Percentiles rank a stretch among this genome's conserved stretches.
Evolutionary conservation across 2,888 invertebrate species (phyloP).

Genomic region (Acrobasis consociella): DNA sequence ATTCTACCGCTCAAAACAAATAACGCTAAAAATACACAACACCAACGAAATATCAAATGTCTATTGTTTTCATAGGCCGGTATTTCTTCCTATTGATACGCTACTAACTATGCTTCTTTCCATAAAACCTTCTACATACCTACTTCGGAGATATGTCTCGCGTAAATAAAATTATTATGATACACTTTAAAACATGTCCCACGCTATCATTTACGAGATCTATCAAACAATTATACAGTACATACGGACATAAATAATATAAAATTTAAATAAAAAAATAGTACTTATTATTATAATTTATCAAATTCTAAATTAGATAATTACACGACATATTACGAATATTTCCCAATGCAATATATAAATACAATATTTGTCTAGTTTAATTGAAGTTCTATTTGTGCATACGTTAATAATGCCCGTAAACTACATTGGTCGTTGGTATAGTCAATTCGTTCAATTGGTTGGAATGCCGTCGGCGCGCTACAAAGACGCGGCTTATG

Average conservation of each 20-base stretch:
- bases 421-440: conserved; percentile 40
- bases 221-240: conserved; percentile 39
- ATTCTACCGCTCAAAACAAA: not conserved
- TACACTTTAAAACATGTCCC: conserved; percentile 36
- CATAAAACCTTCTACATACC: conserved; percentile 29
- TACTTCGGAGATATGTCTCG: conserved; percentile 46
- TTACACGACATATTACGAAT: not conserved
- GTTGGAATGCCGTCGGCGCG: too few relatives aligned
- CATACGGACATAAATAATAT: conserved; percentile 34
- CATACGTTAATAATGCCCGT: conserved; percentile 43
- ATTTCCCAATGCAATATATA: not conserved
- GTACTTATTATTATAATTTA: conserved; percentile 33
- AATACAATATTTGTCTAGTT: not conserved
- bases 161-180: conserved; percentile 49
- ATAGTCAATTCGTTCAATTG: not conserved
- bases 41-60: conserved; percentile 22
- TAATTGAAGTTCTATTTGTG: conserved; percentile 36
- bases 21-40: conserved; percentile 20
- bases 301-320: conserved; percentile 25
- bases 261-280: conserved; percentile 41
- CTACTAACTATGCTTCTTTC: conserved; percentile 18
- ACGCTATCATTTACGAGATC: conserved; percentile 55
- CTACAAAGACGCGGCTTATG: too few relatives aligned
- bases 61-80: conserved; percentile 25
- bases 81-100: conserved; percentile 8